Evolutionary conservation across 2,888 invertebrate genomes (phyloP), one percentile per base, ranked within the genome.

Genomic region (Boloria selene): DNA sequence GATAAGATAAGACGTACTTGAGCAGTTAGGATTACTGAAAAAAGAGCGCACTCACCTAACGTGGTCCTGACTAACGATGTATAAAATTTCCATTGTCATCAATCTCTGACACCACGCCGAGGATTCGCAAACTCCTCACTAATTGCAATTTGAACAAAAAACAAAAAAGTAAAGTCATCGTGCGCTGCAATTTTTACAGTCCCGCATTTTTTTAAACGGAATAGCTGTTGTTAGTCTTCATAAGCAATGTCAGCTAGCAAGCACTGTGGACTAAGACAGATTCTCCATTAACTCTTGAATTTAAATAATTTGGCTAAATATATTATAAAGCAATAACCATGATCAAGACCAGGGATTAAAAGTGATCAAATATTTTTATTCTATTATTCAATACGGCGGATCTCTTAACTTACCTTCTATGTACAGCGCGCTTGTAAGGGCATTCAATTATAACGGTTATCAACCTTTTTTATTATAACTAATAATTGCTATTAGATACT

Each of bases 21-120:
- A 80, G 77, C 78, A 81, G 83, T 81, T 85, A 81, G 87, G 84
- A 88, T 88, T 87, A 87, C 87, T 86, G 84, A 85, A 87, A 88
- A 87, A 89, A 86, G 85, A 87, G 84, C 86, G 81, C 70, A 79
- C 81, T 88, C 88, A 89, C 88, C 87, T 88, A 90, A 88, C 89
- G 83, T 87, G 86, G 80, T 84, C 82, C 83, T 85, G 89, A 81
- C 90, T 91, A 91, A 91, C 91, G 91, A 91, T 89, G 91, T 90
- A 91, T 90, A 91, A 91, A 90, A 90, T 90, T 91, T 90, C 90
- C 90, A 91, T 90, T 90, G 90, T 91, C 91, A 91, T 91, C 91
- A 92, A 92, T 92, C 91, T 90, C 91, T 88, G 91, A 90, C 90
- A 87, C 86, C 85, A 82, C 85, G 87, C 81, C 81, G 88, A 88